Evolutionary conservation across 2,113 vertebrate species (phyloP), one percentile per base, ranked within the genome.

Genomic region (Laterallus jamaicensis): DNA sequence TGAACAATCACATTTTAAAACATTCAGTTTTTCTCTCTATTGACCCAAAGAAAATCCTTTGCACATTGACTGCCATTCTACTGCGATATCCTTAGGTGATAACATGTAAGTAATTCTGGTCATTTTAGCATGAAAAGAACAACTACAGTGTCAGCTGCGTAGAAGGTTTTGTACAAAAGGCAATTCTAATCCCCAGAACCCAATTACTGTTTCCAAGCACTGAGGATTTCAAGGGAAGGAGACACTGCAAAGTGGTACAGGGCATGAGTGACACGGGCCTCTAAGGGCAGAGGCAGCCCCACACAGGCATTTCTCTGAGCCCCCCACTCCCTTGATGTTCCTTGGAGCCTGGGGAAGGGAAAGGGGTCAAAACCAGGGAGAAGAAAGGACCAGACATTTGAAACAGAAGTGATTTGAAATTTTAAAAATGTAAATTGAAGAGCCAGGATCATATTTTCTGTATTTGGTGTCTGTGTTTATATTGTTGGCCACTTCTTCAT

Each of bases 191-290:
- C 39, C 71, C 24, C 10, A 79, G 40, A 90, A 85, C 28, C 3
- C 17, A 22, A 17, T 54, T 31, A 15, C 16, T 69, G 5, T 67
- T 82, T 55, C 19, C 17, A 54, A 37, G 35, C 5, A 47, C 7
- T 12, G 20, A 73, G 35, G 29, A 44, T 0, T 54, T 3, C 31
- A 73, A 79, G 62, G 16, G 40, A 60, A 86, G 24, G 28, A 69
- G 28, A 19, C 16, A 16, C 14, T 25, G 32, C 8, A 28, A 35
- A 67, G 25, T 24, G 16, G 22, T 49, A 10, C 6, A 21, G 32
- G 18, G 15, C 10, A 75, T 0, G 2, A 68, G 12, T 15, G 9
- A 8, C 12, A 5, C 0, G 0, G 7, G 13, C 22, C 26, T 62
- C 50, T 35, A 8, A 4, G 16, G 55, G 15, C 22, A 76, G 56